Percentiles rank a stretch among this genome's conserved stretches.
phyloP scores from a whole-genome alignment of 2,113 vertebrate genomes.

The Eulacestoma nigropectus region DNA sequence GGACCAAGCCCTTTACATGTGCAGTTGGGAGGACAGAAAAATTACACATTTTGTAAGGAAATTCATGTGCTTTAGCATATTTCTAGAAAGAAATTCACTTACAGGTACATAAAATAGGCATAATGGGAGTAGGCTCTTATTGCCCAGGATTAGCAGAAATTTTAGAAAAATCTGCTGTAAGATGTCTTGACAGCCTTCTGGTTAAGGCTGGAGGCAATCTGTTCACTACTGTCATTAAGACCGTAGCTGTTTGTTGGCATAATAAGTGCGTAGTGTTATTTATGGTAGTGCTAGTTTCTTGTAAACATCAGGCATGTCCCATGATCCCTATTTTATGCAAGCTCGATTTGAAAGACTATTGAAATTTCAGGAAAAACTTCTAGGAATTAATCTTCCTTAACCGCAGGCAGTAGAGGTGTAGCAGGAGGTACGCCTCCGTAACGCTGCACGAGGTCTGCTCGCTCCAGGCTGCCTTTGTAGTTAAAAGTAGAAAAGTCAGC shows the following conservation, averaged over 20 bases:
- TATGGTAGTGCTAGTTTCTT: background rate
- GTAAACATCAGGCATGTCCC: background rate
- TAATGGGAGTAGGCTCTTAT: background rate
- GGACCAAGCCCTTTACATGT: background rate
- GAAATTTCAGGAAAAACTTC: conserved; percentile 25
- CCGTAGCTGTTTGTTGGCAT: background rate
- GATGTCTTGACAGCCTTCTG: background rate
- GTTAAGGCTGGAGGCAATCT: background rate
- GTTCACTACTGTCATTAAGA: background rate
- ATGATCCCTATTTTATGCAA: background rate
- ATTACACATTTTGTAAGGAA: background rate
- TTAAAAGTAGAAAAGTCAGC: conserved; percentile 40
- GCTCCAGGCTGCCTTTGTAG: conserved; percentile 35
- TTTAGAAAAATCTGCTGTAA: background rate
- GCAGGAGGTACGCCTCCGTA: background rate
- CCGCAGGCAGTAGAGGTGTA: background rate
- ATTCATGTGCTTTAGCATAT: background rate
- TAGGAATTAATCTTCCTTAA: conserved; percentile 20
- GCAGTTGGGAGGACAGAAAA: background rate
- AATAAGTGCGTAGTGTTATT: background rate
- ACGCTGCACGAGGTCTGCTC: background rate
- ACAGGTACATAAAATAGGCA: background rate
- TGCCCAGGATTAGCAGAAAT: background rate
- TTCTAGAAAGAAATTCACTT: background rate
- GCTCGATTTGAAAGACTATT: conserved; percentile 2